These are phyloP conservation scores for Pocillopora damicornis DNA, from an alignment of 64 coral and sea anemone genomes.

Conservation along the genomic window DNA sequence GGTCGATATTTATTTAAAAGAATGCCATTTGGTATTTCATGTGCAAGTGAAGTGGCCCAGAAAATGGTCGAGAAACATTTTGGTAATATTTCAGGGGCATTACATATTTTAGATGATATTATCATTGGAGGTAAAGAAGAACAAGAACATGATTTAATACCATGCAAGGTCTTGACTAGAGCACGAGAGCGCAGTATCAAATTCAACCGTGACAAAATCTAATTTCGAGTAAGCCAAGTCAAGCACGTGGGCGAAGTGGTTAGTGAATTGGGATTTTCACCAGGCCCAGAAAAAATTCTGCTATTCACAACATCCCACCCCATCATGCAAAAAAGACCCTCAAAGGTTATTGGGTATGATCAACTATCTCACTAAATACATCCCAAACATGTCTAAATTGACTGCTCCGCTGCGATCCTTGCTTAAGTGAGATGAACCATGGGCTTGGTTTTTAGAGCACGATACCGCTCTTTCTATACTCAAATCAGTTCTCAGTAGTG, in stretches of 20 bases:
- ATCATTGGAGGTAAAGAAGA: conserved; percentile 54
- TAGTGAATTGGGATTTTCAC: conserved; percentile 43
- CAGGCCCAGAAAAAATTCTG: conserved; percentile 60
- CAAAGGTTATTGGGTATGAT: conserved; percentile 66
- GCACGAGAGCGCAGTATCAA: conserved; percentile 58
- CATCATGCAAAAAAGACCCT: conserved; percentile 31
- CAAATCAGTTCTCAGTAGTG: conserved; percentile 27
- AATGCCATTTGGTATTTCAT: conserved; percentile 53
- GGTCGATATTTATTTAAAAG: conserved; percentile 30
- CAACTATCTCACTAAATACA: conserved; percentile 37
- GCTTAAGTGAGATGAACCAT: too few relatives aligned
- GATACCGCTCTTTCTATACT: conserved; percentile 46
- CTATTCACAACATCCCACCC: conserved; percentile 59
- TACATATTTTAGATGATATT: conserved; percentile 34
- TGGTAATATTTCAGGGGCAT: conserved; percentile 10
- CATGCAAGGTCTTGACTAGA: conserved; percentile 32
- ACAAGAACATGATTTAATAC: conserved; percentile 42
- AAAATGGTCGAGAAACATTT: conserved; percentile 61
- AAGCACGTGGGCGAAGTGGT: conserved; percentile 50
- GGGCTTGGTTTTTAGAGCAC: not conserved
- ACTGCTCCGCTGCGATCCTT: too few relatives aligned
- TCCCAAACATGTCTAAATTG: too few relatives aligned
- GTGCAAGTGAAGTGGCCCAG: conserved; percentile 51
- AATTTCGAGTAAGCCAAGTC: conserved; percentile 48
- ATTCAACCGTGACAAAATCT: conserved; percentile 58